Evolutionary conservation across 2,888 invertebrate genomes (phyloP).

Genomic region (Macrophya alboannulata): DNA sequence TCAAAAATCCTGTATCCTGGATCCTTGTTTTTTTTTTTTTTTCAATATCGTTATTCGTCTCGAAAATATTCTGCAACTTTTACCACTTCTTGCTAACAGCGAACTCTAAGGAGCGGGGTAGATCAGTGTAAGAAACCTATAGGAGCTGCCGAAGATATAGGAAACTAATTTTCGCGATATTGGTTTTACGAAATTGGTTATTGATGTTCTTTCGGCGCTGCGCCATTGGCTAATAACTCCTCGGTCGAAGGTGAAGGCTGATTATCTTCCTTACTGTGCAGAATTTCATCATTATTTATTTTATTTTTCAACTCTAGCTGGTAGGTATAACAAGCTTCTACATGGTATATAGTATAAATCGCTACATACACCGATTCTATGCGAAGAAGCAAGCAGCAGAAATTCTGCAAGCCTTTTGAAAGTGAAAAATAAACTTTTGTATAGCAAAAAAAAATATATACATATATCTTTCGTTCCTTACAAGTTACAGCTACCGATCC

Average conservation of each 20-base stretch:
- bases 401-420: not conserved
- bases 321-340: not conserved
- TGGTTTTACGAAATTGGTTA: slow-evolving; percentile 78
- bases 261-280: slow-evolving; percentile 18
- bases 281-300: not conserved
- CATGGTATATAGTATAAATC: no score
- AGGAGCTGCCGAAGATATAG: slow-evolving; percentile 38
- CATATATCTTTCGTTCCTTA: not conserved
- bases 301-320: not conserved
- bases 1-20: not conserved
- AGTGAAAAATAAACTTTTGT: not conserved
- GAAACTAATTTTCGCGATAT: slow-evolving; percentile 78
- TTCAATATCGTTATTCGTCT: not conserved
- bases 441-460: not conserved
- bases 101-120: not conserved
- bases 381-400: no score
- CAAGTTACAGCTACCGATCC: not conserved
- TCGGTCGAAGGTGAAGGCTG: slow-evolving; percentile 25
- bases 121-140: not conserved
- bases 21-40: not conserved
- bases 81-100: not conserved
- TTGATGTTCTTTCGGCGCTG: slow-evolving; percentile 74
- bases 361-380: no score
- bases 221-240: slow-evolving; percentile 64
- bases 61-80: not conserved